Evolutionary conservation across 2,888 invertebrate species (phyloP), one percentile per base, ranked within the genome.

Genomic region (Leptinotarsa juncta): DNA sequence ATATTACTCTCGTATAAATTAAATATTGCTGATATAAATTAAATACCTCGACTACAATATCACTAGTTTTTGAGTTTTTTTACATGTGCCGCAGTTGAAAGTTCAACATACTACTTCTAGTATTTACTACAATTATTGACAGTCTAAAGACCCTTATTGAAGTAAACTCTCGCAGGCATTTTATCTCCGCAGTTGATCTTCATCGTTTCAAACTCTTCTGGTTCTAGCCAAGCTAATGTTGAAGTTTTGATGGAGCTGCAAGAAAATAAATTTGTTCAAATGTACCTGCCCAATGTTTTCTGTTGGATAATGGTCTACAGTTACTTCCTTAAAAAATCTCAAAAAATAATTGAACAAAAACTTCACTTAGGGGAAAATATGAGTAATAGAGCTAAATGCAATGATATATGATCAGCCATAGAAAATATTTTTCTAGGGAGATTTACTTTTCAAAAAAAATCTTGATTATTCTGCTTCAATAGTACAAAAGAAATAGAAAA

Each of bases 111-210:
- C 48, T 70, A 67, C 42, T 4, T 49, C 69, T 69, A 69, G 3
- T 16, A 20, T 55, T 69, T 48, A 69, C 69, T 69, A 69, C 10
- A 57, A 26, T 26, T 23, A 20, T 55, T 18, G 55, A 4, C 18
- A n/a, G 32, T 42, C 20, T 94, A 96, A 82, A 96, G 89, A 42
- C 97, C 97, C 87, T 97, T 97, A 88, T 97, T 97, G 88, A 96
- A 97, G 87, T 94, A 97, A 0, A 97, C 92, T 65, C 90, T 90
- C 72, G 90, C 88, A 0, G 96, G 96, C 26, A 95, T 89, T 72
- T 92, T 91, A 2, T 85, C 85, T 10, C 91, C 92, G 70, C 90
- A 89, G 74, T 92, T 93, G 80, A 92, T 90, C 70, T 93, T 85
- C 76, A 96, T 91, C 83, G 93, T 90, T 57, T 92, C 90, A 81